Evolutionary conservation across 2,113 vertebrate species (phyloP).

Genomic region (Taurulus bubalis): DNA sequence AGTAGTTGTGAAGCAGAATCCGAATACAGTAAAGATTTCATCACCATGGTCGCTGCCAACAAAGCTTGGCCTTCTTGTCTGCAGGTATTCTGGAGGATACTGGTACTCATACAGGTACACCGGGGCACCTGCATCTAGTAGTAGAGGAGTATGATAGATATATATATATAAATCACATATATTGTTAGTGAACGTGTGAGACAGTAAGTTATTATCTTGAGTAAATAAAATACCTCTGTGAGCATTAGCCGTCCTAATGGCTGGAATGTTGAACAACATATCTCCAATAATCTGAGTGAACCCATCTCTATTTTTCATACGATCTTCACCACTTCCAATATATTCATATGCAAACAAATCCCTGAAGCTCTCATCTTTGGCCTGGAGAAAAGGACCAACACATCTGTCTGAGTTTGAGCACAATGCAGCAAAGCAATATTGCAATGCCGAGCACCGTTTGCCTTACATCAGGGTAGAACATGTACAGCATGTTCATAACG

Average conservation of each 20-base stretch:
- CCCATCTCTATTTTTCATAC: conserved; percentile 69
- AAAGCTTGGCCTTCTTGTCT: conserved; percentile 80
- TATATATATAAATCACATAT: too few relatives aligned
- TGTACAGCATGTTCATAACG: background rate
- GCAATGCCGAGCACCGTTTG: background rate
- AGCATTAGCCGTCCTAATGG: conserved; percentile 78
- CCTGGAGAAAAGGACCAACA: conserved; percentile 52
- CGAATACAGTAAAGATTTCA: conserved; percentile 87
- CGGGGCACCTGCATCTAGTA: conserved; percentile 76
- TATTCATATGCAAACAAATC: conserved; percentile 78
- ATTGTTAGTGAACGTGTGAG: background rate
- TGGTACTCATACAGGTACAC: conserved; percentile 92
- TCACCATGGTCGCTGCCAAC: conserved; percentile 88
- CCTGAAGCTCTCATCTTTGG: conserved; percentile 23
- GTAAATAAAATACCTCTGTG: conserved; percentile 81
- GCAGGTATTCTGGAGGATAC: conserved; percentile 67
- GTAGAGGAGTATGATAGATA: background rate
- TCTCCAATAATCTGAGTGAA: conserved; percentile 85
- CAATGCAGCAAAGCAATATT: background rate
- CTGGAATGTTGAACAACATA: conserved; percentile 76
- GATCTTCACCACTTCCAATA: conserved; percentile 76
- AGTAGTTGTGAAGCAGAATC: conserved; percentile 83
- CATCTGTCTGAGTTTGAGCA: conserved; percentile 2
- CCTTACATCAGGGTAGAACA: conserved; percentile 72
- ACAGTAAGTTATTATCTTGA: background rate